These are phyloP conservation scores for Kryptolebias ocellatus DNA, from an alignment of 2,797 vertebrate genomes.

Conservation along the genomic window DNA sequence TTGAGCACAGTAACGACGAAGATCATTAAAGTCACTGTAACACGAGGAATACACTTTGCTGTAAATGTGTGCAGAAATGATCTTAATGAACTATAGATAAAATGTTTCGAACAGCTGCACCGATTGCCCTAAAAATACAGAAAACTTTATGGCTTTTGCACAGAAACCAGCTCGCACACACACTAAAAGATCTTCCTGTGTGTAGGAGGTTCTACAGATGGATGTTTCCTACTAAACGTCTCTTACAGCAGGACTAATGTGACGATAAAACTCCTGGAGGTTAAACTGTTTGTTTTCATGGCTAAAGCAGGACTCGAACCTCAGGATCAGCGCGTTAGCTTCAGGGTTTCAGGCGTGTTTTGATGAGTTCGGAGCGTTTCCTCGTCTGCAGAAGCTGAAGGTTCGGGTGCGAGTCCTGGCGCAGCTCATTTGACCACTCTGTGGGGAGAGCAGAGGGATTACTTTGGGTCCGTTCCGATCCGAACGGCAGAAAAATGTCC, in stretches of 20 bases:
- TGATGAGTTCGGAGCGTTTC: slow-evolving; percentile 44
- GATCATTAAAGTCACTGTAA: slow-evolving; percentile 18
- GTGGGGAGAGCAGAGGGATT: background rate
- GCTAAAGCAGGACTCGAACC: slow-evolving; percentile 50
- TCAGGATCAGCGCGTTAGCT: slow-evolving; percentile 11
- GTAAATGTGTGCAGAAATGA: slow-evolving; percentile 7
- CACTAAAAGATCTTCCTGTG: background rate
- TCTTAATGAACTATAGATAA: background rate
- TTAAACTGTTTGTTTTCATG: slow-evolving; percentile 31
- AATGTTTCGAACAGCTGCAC: slow-evolving; percentile 12
- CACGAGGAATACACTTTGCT: background rate
- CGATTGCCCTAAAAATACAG: background rate
- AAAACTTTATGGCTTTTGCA: slow-evolving; percentile 3
- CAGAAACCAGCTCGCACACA: background rate
- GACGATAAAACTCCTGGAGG: slow-evolving; percentile 37
- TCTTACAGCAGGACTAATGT: slow-evolving; percentile 59
- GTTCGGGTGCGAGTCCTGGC: background rate
- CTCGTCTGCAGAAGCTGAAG: slow-evolving; percentile 30
- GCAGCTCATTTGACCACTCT: slow-evolving; percentile 75
- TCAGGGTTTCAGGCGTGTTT: slow-evolving; percentile 24
- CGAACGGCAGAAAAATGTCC: background rate
- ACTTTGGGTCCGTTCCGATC: no score
- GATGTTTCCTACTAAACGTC: slow-evolving; percentile 26
- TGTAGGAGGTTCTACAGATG: slow-evolving; percentile 14
- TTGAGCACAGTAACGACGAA: slow-evolving; percentile 23